Base-by-base conservation (phyloP, 2,113 vertebrate species). In the Pluvialis apricaria region DNA sequence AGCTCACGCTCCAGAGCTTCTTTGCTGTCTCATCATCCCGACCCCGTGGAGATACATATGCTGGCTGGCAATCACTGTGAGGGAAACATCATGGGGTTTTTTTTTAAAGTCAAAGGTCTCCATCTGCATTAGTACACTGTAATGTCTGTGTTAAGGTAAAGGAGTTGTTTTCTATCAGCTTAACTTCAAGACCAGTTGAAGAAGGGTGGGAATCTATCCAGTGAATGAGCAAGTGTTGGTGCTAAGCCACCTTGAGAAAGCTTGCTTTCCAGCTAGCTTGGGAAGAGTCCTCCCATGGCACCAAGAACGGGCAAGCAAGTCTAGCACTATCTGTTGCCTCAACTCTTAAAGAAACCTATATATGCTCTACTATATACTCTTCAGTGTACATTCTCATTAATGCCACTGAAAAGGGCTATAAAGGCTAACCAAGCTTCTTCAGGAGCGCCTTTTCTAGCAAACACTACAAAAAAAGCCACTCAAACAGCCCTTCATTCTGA, bases 1-100 rank as follows among this genome's bases (percentile, higher is more conserved):
- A 99, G 98, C 99, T 99, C 96, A 98, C 96, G 0, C 97, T 98
- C 99, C 99, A 99, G 31, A 99, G 98, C 86, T 98, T 98, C 90
- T 98, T 98, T 28, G 99, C 98, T 0, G 98, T 98, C 17, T 99
- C 98, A 28, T 99, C 98, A 36, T 99, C 99, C 47, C 98, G 97
- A 29, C 98, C 99, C 90, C 98, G 97, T 25, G 98, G 95, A 66
- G 99, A 99, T 10, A 99, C 97, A 0, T 98, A 98, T 15, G 99
- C 98, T 70, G 99, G 98, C 36, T 93, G 90, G 91, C 99, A 99
- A 31, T 99, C 99, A 52, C 99, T 99, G 98, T 15, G 95, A 97
- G 36, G 83, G 25, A 13, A 88, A 86, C 24, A 16, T 45, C 18
- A 8, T 45, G 45, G 45, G 45, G 17, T 17, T 18, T 45, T 45